Base-by-base conservation (phyloP, 2,888 invertebrate genomes). In the Taphrorychus bicolor region DNA sequence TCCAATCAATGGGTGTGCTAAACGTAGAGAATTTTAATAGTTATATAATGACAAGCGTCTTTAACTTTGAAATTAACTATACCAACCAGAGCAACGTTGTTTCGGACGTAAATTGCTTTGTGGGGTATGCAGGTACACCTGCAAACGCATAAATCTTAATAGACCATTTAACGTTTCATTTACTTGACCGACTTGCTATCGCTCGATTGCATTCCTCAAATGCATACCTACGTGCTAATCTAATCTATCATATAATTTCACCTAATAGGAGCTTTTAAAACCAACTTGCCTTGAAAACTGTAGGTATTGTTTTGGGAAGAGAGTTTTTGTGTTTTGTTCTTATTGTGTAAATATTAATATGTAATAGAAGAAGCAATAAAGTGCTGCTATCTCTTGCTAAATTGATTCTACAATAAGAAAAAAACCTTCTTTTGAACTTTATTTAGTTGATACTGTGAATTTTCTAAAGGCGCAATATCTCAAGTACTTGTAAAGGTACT, bases 81-180 rank as follows among this genome's bases (percentile, higher is more conserved):
- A 21, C 11, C 48, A n/a, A 48, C 48, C 16, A 32, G 40, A 23
- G 40, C 16, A 16, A 14, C 32, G 19, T 14, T 54, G 54, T 16
- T 23, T 54, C 23, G 11, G 57, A 24, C 24, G 16, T 57, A 18
- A 21, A 57, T n/a, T 57, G 41, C 11, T 41, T 32, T 19, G 40
- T 57, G 18, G 17, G 23, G 9, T 48, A 58, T 22, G 58, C n/a
- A n/a, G n/a, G n/a, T 48, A 23, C 58, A 58, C 58, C 42, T 58
- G 58, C 58, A 58, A 56, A 56, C 17, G n/a, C 18, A 56, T 56
- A 56, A 58, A 58, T 58, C 58, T 58, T 58, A 58, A 58, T 58
- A 45, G 11, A 23, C 45, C 45, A 58, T 58, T 58, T 58, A 58
- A 58, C 58, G 48, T 48, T 45, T 58, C 58, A 58, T 45, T 58